These are phyloP conservation scores for Leptinotarsa undecemlineata DNA, from an alignment of 1,140 invertebrate species.

Conservation along the genomic window DNA sequence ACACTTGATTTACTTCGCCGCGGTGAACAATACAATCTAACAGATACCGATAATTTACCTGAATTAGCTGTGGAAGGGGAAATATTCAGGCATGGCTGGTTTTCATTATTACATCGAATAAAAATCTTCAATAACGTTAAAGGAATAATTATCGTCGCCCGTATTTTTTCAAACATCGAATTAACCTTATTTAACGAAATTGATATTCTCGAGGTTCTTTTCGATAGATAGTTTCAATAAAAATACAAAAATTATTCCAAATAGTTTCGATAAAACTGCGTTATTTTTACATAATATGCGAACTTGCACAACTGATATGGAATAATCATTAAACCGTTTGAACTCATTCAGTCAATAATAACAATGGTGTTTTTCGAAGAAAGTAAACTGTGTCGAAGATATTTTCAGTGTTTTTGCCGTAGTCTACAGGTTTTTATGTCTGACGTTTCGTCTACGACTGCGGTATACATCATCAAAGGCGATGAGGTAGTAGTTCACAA, in stretches of 20 bases:
- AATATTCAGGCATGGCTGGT: constrained; percentile 14
- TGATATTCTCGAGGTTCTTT: neutral
- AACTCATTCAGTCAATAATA: too few species aligned
- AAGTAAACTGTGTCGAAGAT: too few species aligned
- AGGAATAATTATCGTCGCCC: neutral
- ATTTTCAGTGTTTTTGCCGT: too few species aligned
- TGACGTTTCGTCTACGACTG: too few species aligned
- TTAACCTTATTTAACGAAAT: constrained; percentile 1
- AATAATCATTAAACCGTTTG: too few species aligned
- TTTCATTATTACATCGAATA: constrained; percentile 14
- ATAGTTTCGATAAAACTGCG: neutral
- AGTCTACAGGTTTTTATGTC: too few species aligned
- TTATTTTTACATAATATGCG: neutral
- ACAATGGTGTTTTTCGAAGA: too few species aligned
- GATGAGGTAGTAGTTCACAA: too few species aligned
- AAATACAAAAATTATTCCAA: neutral
- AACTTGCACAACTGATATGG: too few species aligned
- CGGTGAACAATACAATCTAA: neutral
- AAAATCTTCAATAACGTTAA: constrained; percentile 12
- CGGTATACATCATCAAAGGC: too few species aligned
- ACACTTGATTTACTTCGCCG: neutral
- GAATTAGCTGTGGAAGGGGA: neutral
- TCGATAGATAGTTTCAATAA: neutral
- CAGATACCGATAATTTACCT: constrained; percentile 1
- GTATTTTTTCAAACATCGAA: constrained; percentile 1